Base-by-base conservation (phyloP, 2,888 invertebrate genomes). In the Torymus aiolomorphi region DNA sequence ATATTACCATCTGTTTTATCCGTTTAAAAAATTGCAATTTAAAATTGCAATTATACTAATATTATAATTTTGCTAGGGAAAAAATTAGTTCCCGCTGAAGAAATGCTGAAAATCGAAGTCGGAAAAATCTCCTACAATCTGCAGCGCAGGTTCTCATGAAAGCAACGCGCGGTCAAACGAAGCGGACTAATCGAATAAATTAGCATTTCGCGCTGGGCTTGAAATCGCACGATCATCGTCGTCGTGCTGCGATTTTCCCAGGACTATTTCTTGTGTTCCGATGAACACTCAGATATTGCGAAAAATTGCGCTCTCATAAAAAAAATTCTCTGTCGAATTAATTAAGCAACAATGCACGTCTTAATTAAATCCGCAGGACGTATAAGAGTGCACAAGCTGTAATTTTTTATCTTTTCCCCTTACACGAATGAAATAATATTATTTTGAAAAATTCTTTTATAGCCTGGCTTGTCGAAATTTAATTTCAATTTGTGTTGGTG, bases 171-270 rank as follows among this genome's bases (percentile, higher is more conserved):
- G 77, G 81, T 85, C 80, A 83, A 85, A 82, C 85, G 82, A 85
- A 84, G 83, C 86, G 84, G 83, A 82, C 82, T 87, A 85, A 87
- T 85, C 84, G 83, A 82, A 87, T 87, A 84, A 86, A 87, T 87
- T 86, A 87, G 86, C 86, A 86, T 86, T 85, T 86, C 84, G 83
- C 84, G 80, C 80, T 82, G 81, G 76, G 83, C 84, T 83, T 82
- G 78, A 82, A 83, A 85, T 83, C 81, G 79, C 77, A 78, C 70
- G 72, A 81, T 82, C 84, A 83, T 80, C 71, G 72, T 75, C 31
- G 52, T 77, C 59, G 73, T 61, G 80, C 82, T 49, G 78, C 74
- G 73, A 4, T 62, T 77, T 82, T 84, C 82, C 81, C 84, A 83
- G 80, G 78, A 69, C 66, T 56, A 72, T 79, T 69, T 61, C 51